phyloP scores from a whole-genome alignment of 2,113 vertebrate species.

The Hypocryptadius cinnamomeus region DNA sequence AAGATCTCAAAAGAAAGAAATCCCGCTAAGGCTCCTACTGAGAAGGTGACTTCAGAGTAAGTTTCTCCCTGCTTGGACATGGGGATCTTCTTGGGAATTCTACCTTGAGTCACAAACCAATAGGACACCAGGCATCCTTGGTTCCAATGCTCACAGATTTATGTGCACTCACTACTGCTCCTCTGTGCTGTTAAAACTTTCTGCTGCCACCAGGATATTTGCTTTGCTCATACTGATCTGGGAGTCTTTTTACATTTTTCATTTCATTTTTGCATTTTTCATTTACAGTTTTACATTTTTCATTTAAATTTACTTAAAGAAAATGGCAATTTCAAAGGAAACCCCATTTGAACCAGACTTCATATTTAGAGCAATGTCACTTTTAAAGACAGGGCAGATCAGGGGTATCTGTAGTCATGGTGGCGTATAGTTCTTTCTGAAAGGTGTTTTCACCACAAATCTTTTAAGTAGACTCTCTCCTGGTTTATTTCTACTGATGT shows the following conservation, averaged over 20 bases:
- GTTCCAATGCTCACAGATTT: background rate
- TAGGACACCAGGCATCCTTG: background rate
- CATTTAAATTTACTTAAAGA: background rate
- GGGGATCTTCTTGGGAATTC: background rate
- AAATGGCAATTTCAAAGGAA: background rate
- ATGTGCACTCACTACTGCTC: background rate
- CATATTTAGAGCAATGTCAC: background rate
- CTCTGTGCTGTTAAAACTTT: background rate
- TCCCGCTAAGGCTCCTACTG: background rate
- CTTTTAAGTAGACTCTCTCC: background rate
- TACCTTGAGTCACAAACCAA: background rate
- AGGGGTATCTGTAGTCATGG: background rate
- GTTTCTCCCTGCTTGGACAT: background rate
- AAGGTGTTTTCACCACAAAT: background rate
- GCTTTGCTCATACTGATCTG: background rate
- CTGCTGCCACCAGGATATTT: background rate
- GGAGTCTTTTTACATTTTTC: background rate
- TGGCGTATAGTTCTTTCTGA: background rate
- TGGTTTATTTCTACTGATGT: background rate
- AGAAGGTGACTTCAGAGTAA: background rate
- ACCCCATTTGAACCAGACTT: background rate
- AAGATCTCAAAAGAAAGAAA: background rate
- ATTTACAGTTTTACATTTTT: background rate
- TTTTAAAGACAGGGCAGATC: background rate
- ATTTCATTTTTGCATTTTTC: no score